Evolutionary conservation across 2,888 invertebrate genomes (phyloP).

Genomic region (Dynastes tityus): DNA sequence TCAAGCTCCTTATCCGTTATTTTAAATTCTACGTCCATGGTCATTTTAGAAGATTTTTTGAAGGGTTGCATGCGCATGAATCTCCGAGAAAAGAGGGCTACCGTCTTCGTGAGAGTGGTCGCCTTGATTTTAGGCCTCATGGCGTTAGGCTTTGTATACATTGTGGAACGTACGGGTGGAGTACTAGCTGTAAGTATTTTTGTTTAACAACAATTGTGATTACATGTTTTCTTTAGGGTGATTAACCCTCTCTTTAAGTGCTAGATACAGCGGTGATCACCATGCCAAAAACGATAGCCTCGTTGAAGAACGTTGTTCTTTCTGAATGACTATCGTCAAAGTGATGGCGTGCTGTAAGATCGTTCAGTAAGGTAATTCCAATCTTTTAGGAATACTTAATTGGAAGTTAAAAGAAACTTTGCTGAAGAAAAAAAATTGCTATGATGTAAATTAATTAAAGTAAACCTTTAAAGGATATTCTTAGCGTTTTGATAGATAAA

Average conservation of each 20-base stretch:
- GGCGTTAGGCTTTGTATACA: slow-evolving; percentile 78
- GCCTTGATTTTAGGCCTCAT: slow-evolving; percentile 77
- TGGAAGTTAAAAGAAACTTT: background rate
- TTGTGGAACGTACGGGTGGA: slow-evolving; percentile 85
- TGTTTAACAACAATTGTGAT: slow-evolving; percentile 1
- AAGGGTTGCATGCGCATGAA: slow-evolving; percentile 79
- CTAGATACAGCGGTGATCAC: slow-evolving; percentile 31
- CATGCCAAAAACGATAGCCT: slow-evolving; percentile 41
- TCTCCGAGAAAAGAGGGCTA: slow-evolving; percentile 76
- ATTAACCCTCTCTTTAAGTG: slow-evolving; percentile 12
- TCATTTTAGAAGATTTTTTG: slow-evolving; percentile 87
- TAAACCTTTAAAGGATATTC: background rate
- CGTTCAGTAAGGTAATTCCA: slow-evolving; percentile 27
- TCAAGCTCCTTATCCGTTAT: slow-evolving; percentile 90
- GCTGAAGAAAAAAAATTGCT: background rate
- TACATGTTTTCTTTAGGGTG: slow-evolving; percentile 39
- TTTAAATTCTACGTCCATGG: slow-evolving; percentile 89
- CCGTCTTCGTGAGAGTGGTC: slow-evolving; percentile 77
- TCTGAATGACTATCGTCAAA: slow-evolving; percentile 42
- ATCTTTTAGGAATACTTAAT: slow-evolving; percentile 13
- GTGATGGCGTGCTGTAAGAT: slow-evolving; percentile 34
- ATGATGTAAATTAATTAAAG: background rate
- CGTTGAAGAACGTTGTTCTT: slow-evolving; percentile 33
- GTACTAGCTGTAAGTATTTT: slow-evolving; percentile 79
- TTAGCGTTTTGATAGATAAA: no score